These are phyloP conservation scores for Drosophila pseudotakahashii DNA, from an alignment of 2,888 invertebrate genomes.

Conservation along the genomic window DNA sequence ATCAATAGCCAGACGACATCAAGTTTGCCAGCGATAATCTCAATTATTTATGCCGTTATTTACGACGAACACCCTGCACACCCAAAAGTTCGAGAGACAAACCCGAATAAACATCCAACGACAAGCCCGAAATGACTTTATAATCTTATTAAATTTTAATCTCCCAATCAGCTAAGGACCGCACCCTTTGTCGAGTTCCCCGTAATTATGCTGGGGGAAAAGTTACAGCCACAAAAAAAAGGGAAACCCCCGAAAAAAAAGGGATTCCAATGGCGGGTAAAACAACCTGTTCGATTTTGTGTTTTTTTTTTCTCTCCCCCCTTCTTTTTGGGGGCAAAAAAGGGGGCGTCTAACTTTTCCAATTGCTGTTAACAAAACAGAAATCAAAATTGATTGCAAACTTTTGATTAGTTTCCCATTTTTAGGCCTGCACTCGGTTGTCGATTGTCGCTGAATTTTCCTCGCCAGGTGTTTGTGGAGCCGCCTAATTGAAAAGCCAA, in stretches of 20 bases:
- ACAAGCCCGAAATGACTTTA: constrained; percentile 45
- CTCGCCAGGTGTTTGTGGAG: constrained; percentile 29
- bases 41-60: constrained; percentile 19
- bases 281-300: constrained; percentile 7
- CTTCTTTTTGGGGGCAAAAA: no score
- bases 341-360: constrained; percentile 30
- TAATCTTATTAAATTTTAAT: constrained; percentile 54
- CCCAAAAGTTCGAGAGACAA: constrained; percentile 2
- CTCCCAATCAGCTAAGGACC: constrained; percentile 46
- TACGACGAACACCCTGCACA: constrained; percentile 7
- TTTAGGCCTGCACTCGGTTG: constrained; percentile 27
- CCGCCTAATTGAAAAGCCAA: constrained; percentile 46
- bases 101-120: constrained; percentile 19
- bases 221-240: constrained; percentile 17
- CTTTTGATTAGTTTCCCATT: constrained; percentile 51
- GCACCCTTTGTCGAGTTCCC: constrained; percentile 30
- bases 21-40: background rate
- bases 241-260: constrained; percentile 11
- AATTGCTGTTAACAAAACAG: constrained; percentile 49
- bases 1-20: background rate
- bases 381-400: constrained; percentile 52
- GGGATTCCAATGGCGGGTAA: constrained; percentile 15
- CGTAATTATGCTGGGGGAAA: constrained; percentile 30
- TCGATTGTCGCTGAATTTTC: constrained; percentile 5
- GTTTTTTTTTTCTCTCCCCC: background rate